Evolutionary conservation across 2,113 vertebrate genomes (phyloP).

Genomic region (Hydrochoerus hydrochaeris): DNA sequence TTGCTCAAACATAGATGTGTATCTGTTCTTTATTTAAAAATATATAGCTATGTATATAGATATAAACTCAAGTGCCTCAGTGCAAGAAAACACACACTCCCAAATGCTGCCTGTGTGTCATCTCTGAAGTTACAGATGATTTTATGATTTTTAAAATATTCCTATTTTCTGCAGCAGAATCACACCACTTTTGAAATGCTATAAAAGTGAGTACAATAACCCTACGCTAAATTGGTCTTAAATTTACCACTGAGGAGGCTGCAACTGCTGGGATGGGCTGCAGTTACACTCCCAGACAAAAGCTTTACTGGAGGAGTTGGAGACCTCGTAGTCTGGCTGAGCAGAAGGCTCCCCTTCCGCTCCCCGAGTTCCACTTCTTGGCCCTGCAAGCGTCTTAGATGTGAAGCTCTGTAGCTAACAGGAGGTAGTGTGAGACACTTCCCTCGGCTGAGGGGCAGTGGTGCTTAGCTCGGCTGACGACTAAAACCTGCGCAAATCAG

Average conservation of each 20-base stretch:
- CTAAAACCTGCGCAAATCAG: background rate
- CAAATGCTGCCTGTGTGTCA: background rate
- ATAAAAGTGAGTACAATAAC: background rate
- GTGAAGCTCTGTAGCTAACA: background rate
- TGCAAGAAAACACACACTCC: background rate
- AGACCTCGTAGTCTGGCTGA: background rate
- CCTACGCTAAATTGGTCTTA: background rate
- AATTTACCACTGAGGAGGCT: background rate
- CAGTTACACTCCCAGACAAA: conserved; percentile 36
- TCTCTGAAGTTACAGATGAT: background rate
- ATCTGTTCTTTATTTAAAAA: background rate
- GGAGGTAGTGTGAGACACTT: background rate
- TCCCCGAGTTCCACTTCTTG: background rate
- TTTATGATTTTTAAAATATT: background rate
- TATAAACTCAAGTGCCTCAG: background rate
- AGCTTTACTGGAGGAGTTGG: conserved; percentile 7
- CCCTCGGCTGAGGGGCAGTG: background rate
- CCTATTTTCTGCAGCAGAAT: background rate
- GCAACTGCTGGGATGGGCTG: background rate
- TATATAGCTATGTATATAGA: background rate
- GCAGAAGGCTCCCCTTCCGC: background rate
- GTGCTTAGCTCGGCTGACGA: background rate
- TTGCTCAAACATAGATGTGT: background rate
- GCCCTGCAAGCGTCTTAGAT: background rate
- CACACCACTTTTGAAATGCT: conserved; percentile 37